phyloP scores from a whole-genome alignment of 2,113 vertebrate genomes.

The Toxotes jaculatrix region DNA sequence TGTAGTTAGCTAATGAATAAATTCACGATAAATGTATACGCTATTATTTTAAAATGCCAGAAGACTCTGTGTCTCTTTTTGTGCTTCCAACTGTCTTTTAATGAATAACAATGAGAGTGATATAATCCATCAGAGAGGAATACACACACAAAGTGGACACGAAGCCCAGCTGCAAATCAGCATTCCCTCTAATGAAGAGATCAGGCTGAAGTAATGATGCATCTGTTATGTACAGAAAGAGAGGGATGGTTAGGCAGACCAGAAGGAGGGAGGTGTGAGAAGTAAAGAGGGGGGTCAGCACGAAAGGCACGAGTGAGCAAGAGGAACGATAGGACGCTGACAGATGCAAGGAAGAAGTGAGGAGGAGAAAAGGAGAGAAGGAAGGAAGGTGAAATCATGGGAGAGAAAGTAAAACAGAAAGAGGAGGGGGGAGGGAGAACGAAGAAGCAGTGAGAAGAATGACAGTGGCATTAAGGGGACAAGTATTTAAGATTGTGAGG shows the following conservation, averaged over 20 bases:
- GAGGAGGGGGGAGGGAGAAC: too few species aligned
- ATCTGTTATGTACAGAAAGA: background rate
- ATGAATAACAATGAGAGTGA: conserved; percentile 27
- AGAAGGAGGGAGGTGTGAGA: too few species aligned
- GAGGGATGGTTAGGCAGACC: background rate
- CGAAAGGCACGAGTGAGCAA: background rate
- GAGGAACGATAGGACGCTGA: too few species aligned
- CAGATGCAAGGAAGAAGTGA: background rate
- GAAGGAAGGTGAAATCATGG: background rate
- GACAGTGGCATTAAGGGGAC: too few species aligned
- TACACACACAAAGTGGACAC: background rate
- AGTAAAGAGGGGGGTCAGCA: too few species aligned
- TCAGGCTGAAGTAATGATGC: background rate
- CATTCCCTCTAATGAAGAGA: background rate
- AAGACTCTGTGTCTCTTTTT: background rate
- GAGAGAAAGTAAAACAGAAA: background rate
- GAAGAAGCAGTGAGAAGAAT: too few species aligned
- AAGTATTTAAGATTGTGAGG: too few species aligned
- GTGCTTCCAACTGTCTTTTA: conserved; percentile 18
- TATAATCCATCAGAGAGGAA: conserved; percentile 5
- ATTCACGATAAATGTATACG: background rate
- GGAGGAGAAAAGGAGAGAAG: background rate
- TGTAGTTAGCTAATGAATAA: background rate
- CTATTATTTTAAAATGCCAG: background rate
- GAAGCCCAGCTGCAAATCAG: background rate